These are phyloP conservation scores for Lampris megalopsis DNA, from an alignment of 2,113 vertebrate species.

Conservation along the genomic window DNA sequence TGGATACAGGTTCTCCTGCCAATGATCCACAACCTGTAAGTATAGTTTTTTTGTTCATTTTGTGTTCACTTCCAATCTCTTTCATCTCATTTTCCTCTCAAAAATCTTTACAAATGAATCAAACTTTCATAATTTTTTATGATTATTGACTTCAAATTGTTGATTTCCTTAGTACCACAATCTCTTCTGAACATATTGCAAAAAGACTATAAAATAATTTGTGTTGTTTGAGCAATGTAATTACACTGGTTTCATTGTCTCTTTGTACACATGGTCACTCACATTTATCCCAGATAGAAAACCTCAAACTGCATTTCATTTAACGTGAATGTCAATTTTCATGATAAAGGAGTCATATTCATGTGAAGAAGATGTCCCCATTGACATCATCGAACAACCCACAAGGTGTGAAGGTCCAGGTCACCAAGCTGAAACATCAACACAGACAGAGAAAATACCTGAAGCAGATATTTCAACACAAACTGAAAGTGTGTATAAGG, in stretches of 20 bases:
- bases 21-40: conserved; percentile 47
- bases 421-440: conserved; percentile 21
- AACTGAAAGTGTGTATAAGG: background rate
- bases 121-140: no score
- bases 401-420: background rate
- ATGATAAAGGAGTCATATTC: conserved; percentile 49
- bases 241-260: background rate
- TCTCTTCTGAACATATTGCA: no score
- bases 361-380: fast-evolving
- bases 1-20: conserved; percentile 27
- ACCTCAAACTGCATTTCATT: conserved; percentile 14
- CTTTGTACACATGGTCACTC: background rate
- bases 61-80: background rate
- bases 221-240: background rate
- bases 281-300: background rate
- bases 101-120: background rate
- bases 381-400: background rate
- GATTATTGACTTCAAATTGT: no score
- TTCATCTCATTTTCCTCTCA: background rate
- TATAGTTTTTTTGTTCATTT: background rate
- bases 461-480: conserved; percentile 40
- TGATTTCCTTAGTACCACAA: no score
- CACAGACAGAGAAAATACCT: conserved; percentile 24
- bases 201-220: no score
- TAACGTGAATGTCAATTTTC: conserved; percentile 48